These are phyloP conservation scores for Drosophila aff. DNA, from an alignment of 1,140 invertebrate species.

Conservation along the genomic window DNA sequence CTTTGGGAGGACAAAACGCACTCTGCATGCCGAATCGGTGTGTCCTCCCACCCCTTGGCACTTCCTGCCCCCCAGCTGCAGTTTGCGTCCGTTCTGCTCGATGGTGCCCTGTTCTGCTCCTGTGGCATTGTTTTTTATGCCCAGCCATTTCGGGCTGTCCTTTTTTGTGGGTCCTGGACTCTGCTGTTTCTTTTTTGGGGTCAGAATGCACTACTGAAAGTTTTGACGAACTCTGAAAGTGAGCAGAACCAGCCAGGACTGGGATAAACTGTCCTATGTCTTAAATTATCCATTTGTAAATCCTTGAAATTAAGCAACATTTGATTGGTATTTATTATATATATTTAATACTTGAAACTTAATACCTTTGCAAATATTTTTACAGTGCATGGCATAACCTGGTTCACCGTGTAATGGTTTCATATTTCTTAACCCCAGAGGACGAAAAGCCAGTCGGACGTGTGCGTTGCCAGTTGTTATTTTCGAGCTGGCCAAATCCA, in stretches of 20 bases:
- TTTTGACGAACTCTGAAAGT: background rate
- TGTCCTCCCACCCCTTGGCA: slow-evolving; percentile 17
- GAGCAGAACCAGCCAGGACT: background rate
- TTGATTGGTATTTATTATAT: background rate
- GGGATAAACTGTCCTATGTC: no score
- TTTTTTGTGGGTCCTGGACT: slow-evolving; percentile 1
- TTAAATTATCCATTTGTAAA: background rate
- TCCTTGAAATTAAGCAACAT: background rate
- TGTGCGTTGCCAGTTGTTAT: slow-evolving; percentile 30
- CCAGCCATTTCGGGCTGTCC: background rate
- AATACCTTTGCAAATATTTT: background rate
- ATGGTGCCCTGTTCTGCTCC: slow-evolving; percentile 39
- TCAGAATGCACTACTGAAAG: background rate
- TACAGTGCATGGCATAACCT: slow-evolving; percentile 25
- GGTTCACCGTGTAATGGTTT: slow-evolving; percentile 2
- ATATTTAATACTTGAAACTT: background rate
- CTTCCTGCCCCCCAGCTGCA: slow-evolving; percentile 17
- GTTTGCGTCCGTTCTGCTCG: slow-evolving; percentile 33
- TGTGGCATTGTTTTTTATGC: slow-evolving; percentile 48
- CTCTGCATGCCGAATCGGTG: slow-evolving; percentile 63
- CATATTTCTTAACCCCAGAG: slow-evolving; percentile 17
- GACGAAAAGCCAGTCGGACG: slow-evolving; percentile 16
- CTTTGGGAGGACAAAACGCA: slow-evolving; percentile 63
- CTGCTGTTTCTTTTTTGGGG: slow-evolving; percentile 1
- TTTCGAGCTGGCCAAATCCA: slow-evolving; percentile 55